Percentiles rank a stretch among this genome's conserved stretches.
Evolutionary conservation across 2,888 invertebrate species (phyloP).

Genomic region (Apodemia hepburni): DNA sequence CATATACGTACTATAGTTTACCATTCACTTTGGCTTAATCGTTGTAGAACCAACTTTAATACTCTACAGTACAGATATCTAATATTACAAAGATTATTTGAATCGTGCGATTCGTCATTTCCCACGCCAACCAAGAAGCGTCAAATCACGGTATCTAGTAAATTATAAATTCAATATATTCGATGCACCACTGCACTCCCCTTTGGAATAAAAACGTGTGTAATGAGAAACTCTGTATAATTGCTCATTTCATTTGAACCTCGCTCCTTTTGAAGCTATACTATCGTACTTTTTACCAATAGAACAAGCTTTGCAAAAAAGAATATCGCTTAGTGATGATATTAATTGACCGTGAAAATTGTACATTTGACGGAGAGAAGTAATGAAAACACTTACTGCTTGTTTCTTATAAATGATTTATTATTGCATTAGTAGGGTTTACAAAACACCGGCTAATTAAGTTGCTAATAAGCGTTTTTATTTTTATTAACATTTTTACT

Average conservation of each 20-base stretch:
- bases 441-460: too few relatives aligned
- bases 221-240: constrained; percentile 42
- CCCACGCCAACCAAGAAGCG: constrained; percentile 63
- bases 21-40: not conserved
- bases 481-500: too few relatives aligned
- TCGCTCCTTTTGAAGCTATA: constrained; percentile 21
- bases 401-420: too few relatives aligned
- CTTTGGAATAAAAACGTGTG: constrained; percentile 57
- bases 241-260: constrained; percentile 29
- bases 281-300: not conserved
- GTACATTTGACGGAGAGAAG: not conserved
- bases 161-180: constrained; percentile 65
- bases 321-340: not conserved
- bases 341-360: constrained; percentile 19
- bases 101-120: constrained; percentile 50
- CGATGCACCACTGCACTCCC: constrained; percentile 67
- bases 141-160: constrained; percentile 55
- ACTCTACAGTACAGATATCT: constrained; percentile 2
- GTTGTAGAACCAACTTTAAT: constrained; percentile 13
- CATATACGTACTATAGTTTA: not conserved
- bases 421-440: too few relatives aligned
- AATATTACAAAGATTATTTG: constrained; percentile 33
- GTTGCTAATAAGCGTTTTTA: too few relatives aligned
- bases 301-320: not conserved
- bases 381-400: constrained; percentile 1